Conservation (phyloP, 2,113 vertebrate species). For the Micronycteris hirsuta region DNA sequence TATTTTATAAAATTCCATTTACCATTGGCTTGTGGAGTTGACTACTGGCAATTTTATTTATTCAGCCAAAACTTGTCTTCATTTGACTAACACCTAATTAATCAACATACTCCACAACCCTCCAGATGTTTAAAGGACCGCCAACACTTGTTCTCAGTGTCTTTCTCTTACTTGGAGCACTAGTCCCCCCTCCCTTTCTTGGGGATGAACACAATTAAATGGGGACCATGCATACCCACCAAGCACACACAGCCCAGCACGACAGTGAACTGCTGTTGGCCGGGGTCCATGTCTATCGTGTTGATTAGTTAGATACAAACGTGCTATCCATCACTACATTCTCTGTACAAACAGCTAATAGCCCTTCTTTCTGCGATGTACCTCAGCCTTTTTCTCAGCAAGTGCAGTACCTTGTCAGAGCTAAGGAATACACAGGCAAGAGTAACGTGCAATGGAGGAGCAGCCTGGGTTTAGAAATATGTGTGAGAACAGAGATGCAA, state of each 20-base stretch:
- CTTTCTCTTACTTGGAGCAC: not conserved
- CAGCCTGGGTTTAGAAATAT: not conserved
- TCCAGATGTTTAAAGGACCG: not conserved
- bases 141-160: not conserved
- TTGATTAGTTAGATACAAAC: not conserved
- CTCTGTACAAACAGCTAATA: not conserved
- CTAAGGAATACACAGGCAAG: not conserved
- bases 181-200: not conserved
- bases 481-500: not conserved
- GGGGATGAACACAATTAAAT: not conserved
- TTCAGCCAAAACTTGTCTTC: not conserved
- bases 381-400: not conserved
- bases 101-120: not conserved
- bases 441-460: too few relatives aligned
- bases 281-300: not conserved
- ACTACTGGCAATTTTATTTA: not conserved
- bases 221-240: not conserved
- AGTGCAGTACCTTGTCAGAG: not conserved
- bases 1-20: not conserved
- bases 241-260: not conserved
- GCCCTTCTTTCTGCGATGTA: not conserved
- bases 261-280: not conserved
- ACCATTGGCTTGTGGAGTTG: not conserved
- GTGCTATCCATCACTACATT: not conserved
- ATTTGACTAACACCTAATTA: not conserved